Evolutionary conservation across 2,113 vertebrate species (phyloP), one percentile per base, ranked within the genome.

Genomic region (Suncus etruscus): DNA sequence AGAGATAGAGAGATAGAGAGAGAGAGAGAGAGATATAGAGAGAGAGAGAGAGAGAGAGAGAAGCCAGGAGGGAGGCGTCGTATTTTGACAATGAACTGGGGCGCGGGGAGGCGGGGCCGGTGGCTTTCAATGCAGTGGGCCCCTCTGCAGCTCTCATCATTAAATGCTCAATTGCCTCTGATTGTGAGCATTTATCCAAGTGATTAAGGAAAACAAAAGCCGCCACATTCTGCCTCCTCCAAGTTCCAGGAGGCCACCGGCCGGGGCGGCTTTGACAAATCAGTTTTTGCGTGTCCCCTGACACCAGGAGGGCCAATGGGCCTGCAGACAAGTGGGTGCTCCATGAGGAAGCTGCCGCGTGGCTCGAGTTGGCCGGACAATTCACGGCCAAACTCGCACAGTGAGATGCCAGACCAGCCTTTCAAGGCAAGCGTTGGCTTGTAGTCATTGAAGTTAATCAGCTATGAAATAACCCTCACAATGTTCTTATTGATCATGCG

Each of bases 401-500:
- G 45, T 86, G 95, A 96, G 97, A 95, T 96, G 97, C 97, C 92
- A 97, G 95, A 96, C 65, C 47, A 96, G 96, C 94, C 97, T 97
- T 96, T 95, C 97, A 96, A 97, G 97, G 95, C 97, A 97, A 97
- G 97, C 87, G 94, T 85, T 94, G 96, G 97, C 98, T 97, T 96
- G 97, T 96, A 97, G 93, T 95, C 95, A 93, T 91, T 93, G 94
- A 94, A 97, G 95, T 94, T 27, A 91, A 97, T 97, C 97, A 96
- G 95, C 94, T 95, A 91, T 89, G 89, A 88, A 97, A 95, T 95
- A 92, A 95, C 1, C 79, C 95, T 96, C 96, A 94, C 95, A 96
- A 96, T 81, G 97, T 91, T 95, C 97, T 97, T 96, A 98, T 97
- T 93, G 97, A 98, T 97, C 95, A 94, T 90, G 92, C 92, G 91